Evolutionary conservation across 2,888 invertebrate genomes (phyloP).

Genomic region (Morinoia aosen): DNA sequence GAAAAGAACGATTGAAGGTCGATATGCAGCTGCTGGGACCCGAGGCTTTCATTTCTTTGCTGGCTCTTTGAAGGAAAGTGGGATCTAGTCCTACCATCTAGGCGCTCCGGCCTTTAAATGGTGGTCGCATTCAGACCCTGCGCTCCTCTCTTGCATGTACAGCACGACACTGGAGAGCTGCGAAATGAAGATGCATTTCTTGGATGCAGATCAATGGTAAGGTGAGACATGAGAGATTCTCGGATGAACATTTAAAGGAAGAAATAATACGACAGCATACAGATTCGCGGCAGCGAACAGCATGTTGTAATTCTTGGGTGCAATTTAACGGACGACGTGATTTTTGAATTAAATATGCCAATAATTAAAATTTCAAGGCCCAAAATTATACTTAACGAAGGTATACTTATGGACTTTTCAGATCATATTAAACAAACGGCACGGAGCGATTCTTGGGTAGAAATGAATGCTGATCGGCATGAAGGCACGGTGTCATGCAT

Average conservation of each 20-base stretch:
- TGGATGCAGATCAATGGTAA: not conserved
- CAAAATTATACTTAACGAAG: no score
- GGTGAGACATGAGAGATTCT: no score
- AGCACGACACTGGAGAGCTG: not conserved
- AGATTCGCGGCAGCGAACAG: no score
- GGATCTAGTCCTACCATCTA: not conserved
- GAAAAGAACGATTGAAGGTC: slow-evolving; percentile 42
- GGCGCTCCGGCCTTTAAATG: not conserved
- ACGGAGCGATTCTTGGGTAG: not conserved
- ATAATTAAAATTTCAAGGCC: no score
- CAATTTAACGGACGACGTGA: no score
- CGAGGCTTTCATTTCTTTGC: slow-evolving; percentile 7
- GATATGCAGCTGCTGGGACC: slow-evolving; percentile 39
- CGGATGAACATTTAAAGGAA: no score
- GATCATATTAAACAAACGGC: not conserved
- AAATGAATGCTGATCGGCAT: not conserved
- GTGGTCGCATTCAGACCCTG: not conserved
- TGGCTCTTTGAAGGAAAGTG: not conserved
- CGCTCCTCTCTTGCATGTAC: no score
- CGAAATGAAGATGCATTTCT: not conserved
- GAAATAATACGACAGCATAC: no score
- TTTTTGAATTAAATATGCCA: no score
- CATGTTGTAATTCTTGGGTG: no score
- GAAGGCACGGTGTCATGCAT: not conserved
- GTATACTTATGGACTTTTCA: no score